These are phyloP conservation scores for Xestoiulus laeticollis DNA, from an alignment of 2,888 invertebrate genomes.

Conservation along the genomic window DNA sequence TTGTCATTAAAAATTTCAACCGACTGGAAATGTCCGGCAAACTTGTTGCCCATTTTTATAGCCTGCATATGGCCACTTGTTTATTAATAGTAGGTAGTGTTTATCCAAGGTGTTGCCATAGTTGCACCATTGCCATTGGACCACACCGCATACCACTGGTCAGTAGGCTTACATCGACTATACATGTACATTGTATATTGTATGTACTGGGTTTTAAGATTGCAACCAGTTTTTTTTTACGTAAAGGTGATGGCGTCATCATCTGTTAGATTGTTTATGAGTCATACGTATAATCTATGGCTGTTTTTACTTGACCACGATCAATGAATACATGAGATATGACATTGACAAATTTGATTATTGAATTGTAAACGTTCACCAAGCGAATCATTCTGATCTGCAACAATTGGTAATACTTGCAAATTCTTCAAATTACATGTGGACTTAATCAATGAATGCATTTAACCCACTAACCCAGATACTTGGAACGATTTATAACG, in stretches of 20 bases:
- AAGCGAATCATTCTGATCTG: too few relatives aligned
- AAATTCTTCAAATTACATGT: neutral
- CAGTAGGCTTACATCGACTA: neutral
- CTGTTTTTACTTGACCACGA: neutral
- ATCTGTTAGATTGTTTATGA: neutral
- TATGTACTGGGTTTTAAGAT: neutral
- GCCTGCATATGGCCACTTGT: constrained; percentile 35
- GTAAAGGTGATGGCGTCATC: neutral
- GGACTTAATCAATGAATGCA: neutral
- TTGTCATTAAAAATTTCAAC: neutral
- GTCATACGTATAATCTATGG: neutral
- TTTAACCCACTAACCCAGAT: constrained; percentile 1
- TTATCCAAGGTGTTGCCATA: constrained; percentile 29
- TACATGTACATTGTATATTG: too few relatives aligned
- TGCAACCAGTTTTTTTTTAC: neutral
- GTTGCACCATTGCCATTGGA: constrained; percentile 23
- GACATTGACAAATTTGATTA: neutral
- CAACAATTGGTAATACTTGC: neutral
- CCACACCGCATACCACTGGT: constrained; percentile 13
- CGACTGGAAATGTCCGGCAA: neutral
- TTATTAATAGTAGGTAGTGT: constrained; percentile 21
- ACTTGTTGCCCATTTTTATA: constrained; percentile 42
- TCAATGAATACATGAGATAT: neutral
- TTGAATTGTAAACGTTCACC: neutral
- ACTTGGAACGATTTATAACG: neutral